A percentile compares a stretch with the other conserved stretches of the same genome.
Conservation (phyloP, 2,888 invertebrate genomes). For the Drosophila monieri region DNA sequence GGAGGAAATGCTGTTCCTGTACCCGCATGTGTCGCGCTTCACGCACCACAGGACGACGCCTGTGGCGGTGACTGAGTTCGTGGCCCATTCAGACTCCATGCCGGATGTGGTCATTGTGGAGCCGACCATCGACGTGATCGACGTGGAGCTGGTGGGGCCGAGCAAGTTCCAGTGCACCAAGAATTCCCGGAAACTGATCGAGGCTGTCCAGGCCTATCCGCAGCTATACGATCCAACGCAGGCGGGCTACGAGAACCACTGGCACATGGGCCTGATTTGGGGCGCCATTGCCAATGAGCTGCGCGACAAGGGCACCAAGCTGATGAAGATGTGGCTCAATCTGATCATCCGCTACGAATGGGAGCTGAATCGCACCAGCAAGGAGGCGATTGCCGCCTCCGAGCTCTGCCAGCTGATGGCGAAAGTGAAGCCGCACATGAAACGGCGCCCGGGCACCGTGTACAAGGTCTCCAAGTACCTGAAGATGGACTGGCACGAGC, state of each 20-base stretch:
- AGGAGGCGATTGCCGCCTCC: constrained; percentile 8
- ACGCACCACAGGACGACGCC: background rate
- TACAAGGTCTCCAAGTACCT: constrained; percentile 70
- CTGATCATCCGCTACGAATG: constrained; percentile 78
- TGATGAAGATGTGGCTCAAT: constrained; percentile 77
- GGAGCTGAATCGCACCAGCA: constrained; percentile 47
- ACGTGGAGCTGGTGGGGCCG: constrained; percentile 37
- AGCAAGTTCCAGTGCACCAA: background rate
- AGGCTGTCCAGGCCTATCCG: constrained; percentile 64
- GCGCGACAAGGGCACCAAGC: constrained; percentile 78
- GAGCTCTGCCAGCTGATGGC: constrained; percentile 50
- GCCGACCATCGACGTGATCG: constrained; percentile 61
- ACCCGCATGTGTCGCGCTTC: constrained; percentile 59
- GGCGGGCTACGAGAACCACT: constrained; percentile 53
- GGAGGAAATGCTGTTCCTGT: constrained; percentile 76
- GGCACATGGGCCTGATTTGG: constrained; percentile 78
- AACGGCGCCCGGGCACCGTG: constrained; percentile 50
- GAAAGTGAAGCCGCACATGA: constrained; percentile 59
- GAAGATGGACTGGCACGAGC: constrained; percentile 60
- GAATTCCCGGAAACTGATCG: constrained; percentile 52
- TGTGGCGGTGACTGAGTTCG: background rate
- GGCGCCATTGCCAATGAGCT: constrained; percentile 72
- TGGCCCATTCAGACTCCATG: background rate
- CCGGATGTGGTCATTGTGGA: constrained; percentile 34
- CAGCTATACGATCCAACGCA: constrained; percentile 69